phyloP scores from a whole-genome alignment of 2,888 invertebrate species.

The Drosophila pegasa region DNA sequence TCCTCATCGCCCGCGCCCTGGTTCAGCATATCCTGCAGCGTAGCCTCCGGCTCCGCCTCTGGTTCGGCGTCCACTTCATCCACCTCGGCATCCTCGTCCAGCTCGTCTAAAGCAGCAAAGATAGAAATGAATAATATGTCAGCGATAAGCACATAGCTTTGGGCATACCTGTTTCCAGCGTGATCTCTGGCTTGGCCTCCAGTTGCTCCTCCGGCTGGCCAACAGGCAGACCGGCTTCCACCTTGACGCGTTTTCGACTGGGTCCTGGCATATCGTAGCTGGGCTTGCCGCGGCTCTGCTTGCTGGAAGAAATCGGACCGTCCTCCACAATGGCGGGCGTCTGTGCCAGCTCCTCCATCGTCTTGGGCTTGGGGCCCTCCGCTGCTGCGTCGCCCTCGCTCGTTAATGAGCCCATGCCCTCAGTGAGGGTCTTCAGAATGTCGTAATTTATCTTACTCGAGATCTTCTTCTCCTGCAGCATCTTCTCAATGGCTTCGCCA shows the following conservation, averaged over 20 bases:
- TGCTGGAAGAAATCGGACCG: constrained; percentile 56
- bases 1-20: constrained; percentile 87
- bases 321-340: constrained; percentile 68
- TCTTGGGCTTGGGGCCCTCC: constrained; percentile 38
- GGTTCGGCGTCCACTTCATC: constrained; percentile 75
- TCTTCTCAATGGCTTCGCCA: constrained; percentile 97
- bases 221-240: constrained; percentile 78
- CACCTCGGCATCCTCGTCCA: constrained; percentile 73
- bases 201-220: constrained; percentile 57
- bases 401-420: constrained; percentile 52
- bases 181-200: constrained; percentile 57
- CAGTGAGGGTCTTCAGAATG: constrained; percentile 92
- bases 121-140: background rate
- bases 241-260: constrained; percentile 73
- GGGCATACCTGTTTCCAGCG: constrained; percentile 73
- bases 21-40: constrained; percentile 87
- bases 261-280: constrained; percentile 76
- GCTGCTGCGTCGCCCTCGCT: constrained; percentile 21
- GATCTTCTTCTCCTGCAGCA: constrained; percentile 97
- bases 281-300: constrained; percentile 66
- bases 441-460: constrained; percentile 99
- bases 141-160: background rate
- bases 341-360: constrained; percentile 54
- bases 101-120: constrained; percentile 67
- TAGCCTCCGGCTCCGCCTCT: constrained; percentile 85